A percentile compares a stretch with the other conserved stretches of the same genome.
Conservation (phyloP, 2,888 invertebrate genomes). For the Linyphia triangularis region DNA sequence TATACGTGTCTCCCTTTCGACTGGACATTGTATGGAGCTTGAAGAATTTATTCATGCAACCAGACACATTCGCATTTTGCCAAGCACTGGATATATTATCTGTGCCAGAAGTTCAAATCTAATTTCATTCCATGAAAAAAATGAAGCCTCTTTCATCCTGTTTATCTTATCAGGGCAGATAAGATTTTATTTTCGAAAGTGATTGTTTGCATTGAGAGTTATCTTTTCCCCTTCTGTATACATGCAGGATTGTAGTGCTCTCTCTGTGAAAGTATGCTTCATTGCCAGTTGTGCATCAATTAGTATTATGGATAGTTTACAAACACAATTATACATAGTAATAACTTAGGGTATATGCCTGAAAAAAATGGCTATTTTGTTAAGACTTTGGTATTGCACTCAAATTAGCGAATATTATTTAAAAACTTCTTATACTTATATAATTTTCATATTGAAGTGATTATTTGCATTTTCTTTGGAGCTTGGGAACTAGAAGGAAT, state of each 20-base stretch:
- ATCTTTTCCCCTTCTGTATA: background rate
- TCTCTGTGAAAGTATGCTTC: background rate
- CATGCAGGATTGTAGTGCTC: background rate
- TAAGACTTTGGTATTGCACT: too few species aligned
- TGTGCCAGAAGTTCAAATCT: conserved; percentile 28
- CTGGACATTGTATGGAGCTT: background rate
- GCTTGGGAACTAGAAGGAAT: too few species aligned
- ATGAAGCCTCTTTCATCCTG: conserved; percentile 9
- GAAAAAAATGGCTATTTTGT: too few species aligned
- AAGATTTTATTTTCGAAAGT: conserved; percentile 28
- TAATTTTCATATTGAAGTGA: too few species aligned
- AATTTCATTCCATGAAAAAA: background rate
- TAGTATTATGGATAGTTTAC: too few species aligned
- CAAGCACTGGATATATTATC: conserved; percentile 31
- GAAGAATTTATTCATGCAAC: background rate
- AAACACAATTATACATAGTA: too few species aligned
- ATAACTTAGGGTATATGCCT: too few species aligned
- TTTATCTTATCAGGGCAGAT: conserved; percentile 55
- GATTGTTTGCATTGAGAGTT: conserved; percentile 39
- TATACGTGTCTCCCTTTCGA: background rate
- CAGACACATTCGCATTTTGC: conserved; percentile 10
- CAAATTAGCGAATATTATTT: too few species aligned
- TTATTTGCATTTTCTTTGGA: too few species aligned
- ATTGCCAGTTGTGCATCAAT: too few species aligned
- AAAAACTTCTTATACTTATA: too few species aligned